These are phyloP conservation scores for Acrocephalus scirpaceus DNA, from an alignment of 2,797 vertebrate species.

Conservation along the genomic window DNA sequence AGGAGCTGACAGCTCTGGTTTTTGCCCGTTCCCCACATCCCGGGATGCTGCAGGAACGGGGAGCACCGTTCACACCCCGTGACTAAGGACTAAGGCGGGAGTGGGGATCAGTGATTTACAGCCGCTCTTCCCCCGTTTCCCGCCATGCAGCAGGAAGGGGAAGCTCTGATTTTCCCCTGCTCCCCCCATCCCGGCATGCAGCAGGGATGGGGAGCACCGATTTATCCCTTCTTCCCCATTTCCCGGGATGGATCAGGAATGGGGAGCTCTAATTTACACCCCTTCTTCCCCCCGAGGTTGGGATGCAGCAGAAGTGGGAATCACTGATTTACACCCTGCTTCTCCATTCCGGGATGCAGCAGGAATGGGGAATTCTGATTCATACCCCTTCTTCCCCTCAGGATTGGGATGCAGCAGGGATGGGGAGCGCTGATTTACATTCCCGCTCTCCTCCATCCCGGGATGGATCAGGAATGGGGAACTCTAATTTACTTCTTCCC, in stretches of 20 bases:
- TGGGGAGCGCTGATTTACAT: background rate
- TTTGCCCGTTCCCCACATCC: background rate
- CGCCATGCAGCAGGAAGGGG: accelerated
- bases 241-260: no score
- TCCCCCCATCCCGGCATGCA: accelerated
- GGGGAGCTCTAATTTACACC: no score
- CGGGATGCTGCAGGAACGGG: background rate
- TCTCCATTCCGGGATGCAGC: no score
- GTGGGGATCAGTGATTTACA: background rate
- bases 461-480: no score
- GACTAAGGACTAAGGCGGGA: background rate
- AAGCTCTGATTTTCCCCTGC: no score
- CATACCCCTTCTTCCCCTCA: no score
- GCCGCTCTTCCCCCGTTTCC: accelerated
- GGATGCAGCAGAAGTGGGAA: no score
- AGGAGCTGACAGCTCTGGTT: no score
- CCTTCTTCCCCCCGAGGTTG: no score
- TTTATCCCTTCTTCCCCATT: background rate
- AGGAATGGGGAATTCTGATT: no score
- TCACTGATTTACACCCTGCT: background rate
- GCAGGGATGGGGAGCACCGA: background rate
- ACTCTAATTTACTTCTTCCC: no score
- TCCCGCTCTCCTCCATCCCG: no score
- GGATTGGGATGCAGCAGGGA: background rate
- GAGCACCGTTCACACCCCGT: background rate